Evolutionary conservation across 2,797 vertebrate genomes (phyloP).

Genomic region (Sebastiscus tertius): DNA sequence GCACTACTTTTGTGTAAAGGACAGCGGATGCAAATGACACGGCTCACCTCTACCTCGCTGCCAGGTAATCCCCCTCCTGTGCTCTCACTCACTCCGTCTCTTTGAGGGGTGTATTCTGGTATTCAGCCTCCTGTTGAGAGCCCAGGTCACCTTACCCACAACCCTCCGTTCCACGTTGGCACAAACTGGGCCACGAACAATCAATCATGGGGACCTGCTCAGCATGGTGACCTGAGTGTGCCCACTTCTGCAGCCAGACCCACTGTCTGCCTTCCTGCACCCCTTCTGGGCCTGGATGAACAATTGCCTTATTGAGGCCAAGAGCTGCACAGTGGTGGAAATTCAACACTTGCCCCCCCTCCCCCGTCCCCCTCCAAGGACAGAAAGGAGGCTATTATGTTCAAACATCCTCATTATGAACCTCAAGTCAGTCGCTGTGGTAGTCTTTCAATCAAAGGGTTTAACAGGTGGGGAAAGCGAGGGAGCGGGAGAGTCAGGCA

Average conservation of each 20-base stretch:
- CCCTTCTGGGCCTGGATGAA: constrained; percentile 65
- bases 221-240: constrained; percentile 66
- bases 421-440: constrained; percentile 69
- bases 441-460: constrained; percentile 78
- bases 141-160: constrained; percentile 67
- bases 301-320: constrained; percentile 76
- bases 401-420: constrained; percentile 81
- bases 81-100: constrained; percentile 41
- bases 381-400: constrained; percentile 79
- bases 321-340: constrained; percentile 72
- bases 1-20: constrained; percentile 45
- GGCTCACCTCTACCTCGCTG: constrained; percentile 49
- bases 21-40: constrained; percentile 70
- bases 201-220: constrained; percentile 61
- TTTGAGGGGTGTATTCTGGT: constrained; percentile 52
- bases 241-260: constrained; percentile 63
- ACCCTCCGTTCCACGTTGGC: constrained; percentile 40
- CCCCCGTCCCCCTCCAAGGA: constrained; percentile 47
- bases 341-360: constrained; percentile 69
- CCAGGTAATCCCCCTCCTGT: constrained; percentile 47
- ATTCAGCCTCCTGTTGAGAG: constrained; percentile 50
- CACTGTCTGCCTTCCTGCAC: constrained; percentile 62
- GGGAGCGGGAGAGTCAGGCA: constrained; percentile 30
- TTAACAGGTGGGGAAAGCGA: constrained; percentile 74
- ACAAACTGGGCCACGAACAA: constrained; percentile 61